Evolutionary conservation across 37 sponge, comb jelly and placozoan genomes (phyloP), one percentile per base, ranked within the genome.

Genomic region (Halisarca cf. caerulea): DNA sequence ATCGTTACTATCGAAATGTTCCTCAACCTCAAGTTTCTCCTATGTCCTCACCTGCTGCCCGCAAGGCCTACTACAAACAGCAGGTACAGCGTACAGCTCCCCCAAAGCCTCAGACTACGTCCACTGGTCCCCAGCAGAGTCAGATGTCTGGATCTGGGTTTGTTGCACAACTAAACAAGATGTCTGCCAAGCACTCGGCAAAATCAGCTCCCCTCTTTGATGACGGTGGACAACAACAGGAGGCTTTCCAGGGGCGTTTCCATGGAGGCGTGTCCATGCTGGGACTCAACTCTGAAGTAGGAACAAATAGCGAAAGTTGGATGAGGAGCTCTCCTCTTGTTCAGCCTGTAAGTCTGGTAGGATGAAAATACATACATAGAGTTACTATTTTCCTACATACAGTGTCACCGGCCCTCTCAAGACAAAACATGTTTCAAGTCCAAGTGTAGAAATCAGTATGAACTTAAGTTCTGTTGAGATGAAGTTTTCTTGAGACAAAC

Each of bases 191-290:
- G 20, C 23, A 71, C 32, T 18, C 40, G 21, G 73, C 73, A 35
- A 71, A 71, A 37, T 71, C 73, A 20, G 73, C 73, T 8, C 73
- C 73, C 5, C 73, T 71, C 9, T 38, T 5, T 20, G 39, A 71
- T 39, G 40, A 37, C 20, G 38, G 21, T 14, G 73, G n/a, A 8
- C 64, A 62, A 5, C 64, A 62, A 62, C 30, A 7, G 30, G 64
- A 62, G 64, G 15, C 25, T 15, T 28, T 47, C 51, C 51, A 47
- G 51, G 9, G 11, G 51, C 51, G 11, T 6, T 47, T 47, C 64
- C 25, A 62, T 62, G 64, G 64, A 8, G 30, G 64, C 18, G 64
- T 62, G 23, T 27, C 64, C 6, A 30, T 27, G 30, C 18, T 23
- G 5, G 64, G 51, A 14, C 51, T 47, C 11, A 11, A 47, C 51